phyloP scores from a whole-genome alignment of 2,797 vertebrate species.

The Hapalemur alaotrensis region DNA sequence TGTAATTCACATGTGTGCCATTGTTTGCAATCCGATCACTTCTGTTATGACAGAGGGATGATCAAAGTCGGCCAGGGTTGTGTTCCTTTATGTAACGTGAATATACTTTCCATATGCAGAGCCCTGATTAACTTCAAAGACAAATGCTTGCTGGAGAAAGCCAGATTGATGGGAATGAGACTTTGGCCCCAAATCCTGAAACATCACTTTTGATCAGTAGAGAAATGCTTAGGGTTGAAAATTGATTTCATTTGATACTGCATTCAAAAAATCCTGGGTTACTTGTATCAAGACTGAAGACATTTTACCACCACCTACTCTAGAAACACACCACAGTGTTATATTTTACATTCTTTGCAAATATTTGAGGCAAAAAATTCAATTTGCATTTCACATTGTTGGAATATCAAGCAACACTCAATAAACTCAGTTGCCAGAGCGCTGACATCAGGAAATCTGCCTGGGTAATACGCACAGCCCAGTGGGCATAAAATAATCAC shows the following conservation, averaged over 20 bases:
- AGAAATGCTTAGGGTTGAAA: conserved; percentile 36
- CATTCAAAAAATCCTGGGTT: not conserved
- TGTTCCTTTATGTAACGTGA: conserved; percentile 29
- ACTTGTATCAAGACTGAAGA: conserved; percentile 35
- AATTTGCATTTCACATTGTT: conserved; percentile 69
- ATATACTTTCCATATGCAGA: conserved; percentile 13
- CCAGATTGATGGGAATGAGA: not conserved
- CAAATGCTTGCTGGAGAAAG: not conserved
- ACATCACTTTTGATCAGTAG: conserved; percentile 29
- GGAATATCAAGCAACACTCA: not conserved
- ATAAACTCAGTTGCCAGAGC: not conserved
- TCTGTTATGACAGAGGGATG: conserved; percentile 41
- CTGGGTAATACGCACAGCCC: accelerated
- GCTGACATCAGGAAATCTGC: accelerated
- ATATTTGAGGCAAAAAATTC: conserved; percentile 62
- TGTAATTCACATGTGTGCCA: not conserved
- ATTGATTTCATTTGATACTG: conserved; percentile 11
- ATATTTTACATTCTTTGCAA: conserved; percentile 71
- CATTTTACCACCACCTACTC: conserved; percentile 6
- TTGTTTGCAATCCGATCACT: not conserved
- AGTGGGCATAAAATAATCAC: accelerated
- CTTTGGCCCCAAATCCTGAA: not conserved
- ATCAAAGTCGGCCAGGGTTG: conserved; percentile 2
- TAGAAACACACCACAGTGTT: conserved; percentile 38
- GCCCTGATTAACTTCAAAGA: conserved; percentile 31